A percentile compares a stretch with the other conserved stretches of the same genome.
These are phyloP conservation scores for Lasioglossum baleicum DNA, from an alignment of 1,140 invertebrate genomes.

Conservation along the genomic window DNA sequence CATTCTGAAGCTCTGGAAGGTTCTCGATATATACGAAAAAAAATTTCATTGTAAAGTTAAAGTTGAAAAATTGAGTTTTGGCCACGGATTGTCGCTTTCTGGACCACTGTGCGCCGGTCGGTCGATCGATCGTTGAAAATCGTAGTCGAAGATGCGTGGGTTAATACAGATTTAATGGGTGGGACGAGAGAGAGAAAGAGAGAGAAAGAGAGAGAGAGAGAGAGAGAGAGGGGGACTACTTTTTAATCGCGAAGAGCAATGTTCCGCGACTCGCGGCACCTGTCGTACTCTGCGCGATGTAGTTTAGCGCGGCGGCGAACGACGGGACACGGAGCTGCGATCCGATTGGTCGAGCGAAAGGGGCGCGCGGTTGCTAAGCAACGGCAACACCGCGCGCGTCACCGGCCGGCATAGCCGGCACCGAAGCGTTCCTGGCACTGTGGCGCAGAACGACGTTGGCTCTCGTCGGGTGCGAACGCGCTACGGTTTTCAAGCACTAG, in stretches of 20 bases:
- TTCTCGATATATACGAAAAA: too few relatives aligned
- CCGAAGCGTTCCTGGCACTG: slow-evolving; percentile 39
- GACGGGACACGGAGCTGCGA: not conserved
- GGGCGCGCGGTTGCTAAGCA: slow-evolving; percentile 71
- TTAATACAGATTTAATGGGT: slow-evolving; percentile 28
- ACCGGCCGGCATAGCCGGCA: slow-evolving; percentile 68
- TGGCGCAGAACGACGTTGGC: slow-evolving; percentile 70
- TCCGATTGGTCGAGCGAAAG: slow-evolving; percentile 40
- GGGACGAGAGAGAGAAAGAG: too few relatives aligned
- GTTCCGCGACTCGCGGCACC: slow-evolving; percentile 40
- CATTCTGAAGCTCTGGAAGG: too few relatives aligned
- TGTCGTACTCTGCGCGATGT: slow-evolving; percentile 49
- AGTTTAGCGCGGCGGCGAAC: slow-evolving; percentile 19
- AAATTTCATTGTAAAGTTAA: too few relatives aligned
- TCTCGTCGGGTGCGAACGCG: slow-evolving; percentile 68
- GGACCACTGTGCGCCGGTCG: too few relatives aligned
- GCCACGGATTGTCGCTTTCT: too few relatives aligned
- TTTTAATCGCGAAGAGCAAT: slow-evolving; percentile 37
- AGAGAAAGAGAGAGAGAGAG: not conserved
- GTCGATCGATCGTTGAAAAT: slow-evolving; percentile 27
- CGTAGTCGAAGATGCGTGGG: slow-evolving; percentile 11
- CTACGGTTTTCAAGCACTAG: slow-evolving; percentile 22
- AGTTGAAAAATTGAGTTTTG: too few relatives aligned
- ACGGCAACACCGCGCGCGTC: slow-evolving; percentile 71
- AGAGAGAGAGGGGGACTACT: slow-evolving; percentile 36